Evolutionary conservation across 2,797 vertebrate genomes (phyloP), one percentile per base, ranked within the genome.

Genomic region (Aeoliscus strigatus): DNA sequence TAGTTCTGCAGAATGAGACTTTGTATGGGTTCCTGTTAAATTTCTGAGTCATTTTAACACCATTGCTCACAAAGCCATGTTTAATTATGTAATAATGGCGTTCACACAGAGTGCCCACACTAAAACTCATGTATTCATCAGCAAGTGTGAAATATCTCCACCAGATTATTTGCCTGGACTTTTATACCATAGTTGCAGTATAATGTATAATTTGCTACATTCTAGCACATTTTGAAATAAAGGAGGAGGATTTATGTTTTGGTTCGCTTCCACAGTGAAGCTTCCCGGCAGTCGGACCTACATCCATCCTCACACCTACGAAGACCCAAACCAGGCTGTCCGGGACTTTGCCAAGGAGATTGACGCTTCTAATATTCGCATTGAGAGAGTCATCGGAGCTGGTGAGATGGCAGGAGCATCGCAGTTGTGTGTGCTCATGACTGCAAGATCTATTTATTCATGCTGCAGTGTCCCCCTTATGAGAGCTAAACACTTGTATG

Each of bases 341-440:
- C 81, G 88, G 30, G 89, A 90, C 67, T 90, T 90, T 41, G 89
- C 89, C 64, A 90, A 90, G 76, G 89, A 90, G 83, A 90, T 90
- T 15, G 89, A 90, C 16, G 88, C 88, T 37, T 88, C 87, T 64
- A 87, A 81, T 77, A 90, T 90, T 51, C 84, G 81, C 29, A 90
- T 90, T 42, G 89, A 90, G 53, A 84, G 88, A 70, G 89, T 90
- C 33, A 89, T 90, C 10, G 89, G 89, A 33, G 89, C 86, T 9
- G 89, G 89, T 90, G 56, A 84, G 86, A 66, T 52, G 51, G 44
- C 51, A 40, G 33, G 17, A 9, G 50, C 50, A 51, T 39, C 4
- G 27, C 8, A 8, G 37, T 31, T 23, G 7, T 6, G 14, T 11
- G 12, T n/a, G n/a, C n/a, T n/a, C n/a, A n/a, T n/a, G n/a, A n/a